A percentile compares a stretch with the other conserved stretches of the same genome.
Conservation (phyloP, 2,888 invertebrate species). For the Latheticus oryzae region DNA sequence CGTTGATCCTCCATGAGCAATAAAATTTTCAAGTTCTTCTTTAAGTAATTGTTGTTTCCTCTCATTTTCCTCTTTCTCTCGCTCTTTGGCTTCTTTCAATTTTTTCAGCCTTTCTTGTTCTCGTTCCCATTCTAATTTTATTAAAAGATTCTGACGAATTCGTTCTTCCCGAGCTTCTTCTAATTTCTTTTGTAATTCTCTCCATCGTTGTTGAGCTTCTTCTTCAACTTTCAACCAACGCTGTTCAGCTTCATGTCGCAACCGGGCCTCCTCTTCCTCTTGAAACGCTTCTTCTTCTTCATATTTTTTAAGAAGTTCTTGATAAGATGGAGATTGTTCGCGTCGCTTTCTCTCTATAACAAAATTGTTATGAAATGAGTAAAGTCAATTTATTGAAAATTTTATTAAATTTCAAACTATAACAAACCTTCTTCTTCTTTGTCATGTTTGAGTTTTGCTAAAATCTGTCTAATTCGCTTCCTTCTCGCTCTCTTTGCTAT, state of each 20-base stretch:
- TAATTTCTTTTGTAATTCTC: constrained; percentile 70
- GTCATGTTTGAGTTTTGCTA: constrained; percentile 72
- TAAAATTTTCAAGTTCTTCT: constrained; percentile 69
- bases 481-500: constrained; percentile 79
- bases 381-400: constrained; percentile 18
- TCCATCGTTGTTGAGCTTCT: constrained; percentile 74
- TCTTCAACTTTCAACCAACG: constrained; percentile 78
- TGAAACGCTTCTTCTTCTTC: constrained; percentile 68
- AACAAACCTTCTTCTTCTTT: constrained; percentile 62
- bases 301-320: constrained; percentile 69
- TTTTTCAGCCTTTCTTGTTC: constrained; percentile 71
- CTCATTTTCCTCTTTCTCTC: constrained; percentile 70
- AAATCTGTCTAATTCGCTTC: constrained; percentile 71
- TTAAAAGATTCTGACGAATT: constrained; percentile 71
- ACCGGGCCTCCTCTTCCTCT: constrained; percentile 69
- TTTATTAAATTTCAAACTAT: constrained; percentile 17
- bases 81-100: constrained; percentile 70
- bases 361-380: constrained; percentile 3
- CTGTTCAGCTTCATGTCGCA: constrained; percentile 70
- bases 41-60: constrained; percentile 64
- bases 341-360: constrained; percentile 61
- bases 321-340: constrained; percentile 67
- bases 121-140: constrained; percentile 76
- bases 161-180: constrained; percentile 70
- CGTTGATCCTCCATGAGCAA: constrained; percentile 70